These are phyloP conservation scores for Calameuta filiformis DNA, from an alignment of 2,888 invertebrate species.

Conservation along the genomic window DNA sequence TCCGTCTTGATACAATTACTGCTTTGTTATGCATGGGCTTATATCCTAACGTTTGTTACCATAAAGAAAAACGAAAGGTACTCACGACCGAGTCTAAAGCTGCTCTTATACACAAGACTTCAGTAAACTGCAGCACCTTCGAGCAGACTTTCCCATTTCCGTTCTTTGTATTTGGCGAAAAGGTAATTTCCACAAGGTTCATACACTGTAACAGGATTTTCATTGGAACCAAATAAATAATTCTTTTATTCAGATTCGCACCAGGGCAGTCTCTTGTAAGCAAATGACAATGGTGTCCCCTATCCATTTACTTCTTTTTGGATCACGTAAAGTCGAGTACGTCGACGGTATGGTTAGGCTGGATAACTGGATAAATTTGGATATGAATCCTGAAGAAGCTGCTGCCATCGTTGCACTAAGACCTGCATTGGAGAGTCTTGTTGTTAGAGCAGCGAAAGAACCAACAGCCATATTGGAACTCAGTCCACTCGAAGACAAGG, in stretches of 20 bases:
- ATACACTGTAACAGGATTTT: not conserved
- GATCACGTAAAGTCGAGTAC: conserved; percentile 87
- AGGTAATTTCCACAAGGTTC: conserved; percentile 67
- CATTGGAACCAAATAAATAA: conserved; percentile 3
- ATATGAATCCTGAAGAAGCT: conserved; percentile 83
- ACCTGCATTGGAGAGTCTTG: conserved; percentile 88
- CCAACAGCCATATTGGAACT: conserved; percentile 82
- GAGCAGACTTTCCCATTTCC: conserved; percentile 91
- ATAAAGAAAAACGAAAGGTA: conserved; percentile 95
- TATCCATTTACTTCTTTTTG: conserved; percentile 91
- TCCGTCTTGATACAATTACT: conserved; percentile 83
- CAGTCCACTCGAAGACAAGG: conserved; percentile 73
- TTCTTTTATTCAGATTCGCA: conserved; percentile 75
- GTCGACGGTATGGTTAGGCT: conserved; percentile 81
- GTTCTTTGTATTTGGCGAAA: conserved; percentile 98
- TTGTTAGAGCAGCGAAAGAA: conserved; percentile 81
- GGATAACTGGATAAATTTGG: conserved; percentile 95
- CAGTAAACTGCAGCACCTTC: conserved; percentile 90
- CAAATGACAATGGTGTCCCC: conserved; percentile 97
- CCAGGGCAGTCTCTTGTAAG: conserved; percentile 95
- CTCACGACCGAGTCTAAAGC: conserved; percentile 95
- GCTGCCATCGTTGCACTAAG: conserved; percentile 86
- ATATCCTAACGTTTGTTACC: conserved; percentile 96
- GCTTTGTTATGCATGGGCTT: conserved; percentile 90
- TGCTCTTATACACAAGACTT: conserved; percentile 96